Base-by-base conservation (phyloP, 2,888 invertebrate species). In the Ephialtes manifestator region DNA sequence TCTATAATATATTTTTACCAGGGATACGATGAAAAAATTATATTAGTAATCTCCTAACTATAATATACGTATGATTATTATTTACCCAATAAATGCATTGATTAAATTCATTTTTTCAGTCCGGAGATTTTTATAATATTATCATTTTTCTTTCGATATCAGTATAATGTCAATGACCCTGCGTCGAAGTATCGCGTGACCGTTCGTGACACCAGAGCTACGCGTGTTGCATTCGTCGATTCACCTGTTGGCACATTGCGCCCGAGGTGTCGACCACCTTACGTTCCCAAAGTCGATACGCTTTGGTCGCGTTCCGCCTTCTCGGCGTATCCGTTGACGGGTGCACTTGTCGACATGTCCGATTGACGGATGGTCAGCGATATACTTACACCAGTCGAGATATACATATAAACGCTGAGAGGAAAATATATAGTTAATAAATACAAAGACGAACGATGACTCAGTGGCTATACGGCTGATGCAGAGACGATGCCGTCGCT, bases 381-480 rank as follows among this genome's bases (percentile, higher is more conserved):
- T 70, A 53, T 8, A 51, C 10, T 8, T 39, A 39, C 8, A 39
- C 4, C 24, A 24, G 8, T 70, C 70, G 70, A 4, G 18, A 7
- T 48, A n/a, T 13, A 20, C 18, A 7, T 48, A n/a, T 13, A 20
- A 39, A 18, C 20, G 48, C 31, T 15, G 39, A 72, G 15, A 39
- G 18, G 7, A 15, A 24, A 28, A 58, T 58, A 58, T 28, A 58
- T 28, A 58, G 11, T 13, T 2, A 55, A 24, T 10, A 55, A 5
- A 55, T 58, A 72, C 10, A 39, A 46, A 46, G 43, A 15, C 72
- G 48, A 51, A n/a, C 15, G 71, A 75, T 84, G 83, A 84, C 63
- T 84, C 83, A 79, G 79, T 46, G 15, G 2, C 39, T 39, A 39
- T 39, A 39, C 51, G 4, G n/a, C 5, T 18, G 51, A 18, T 51